Conservation (phyloP, 1,140 invertebrate genomes). For the Trachymyrmex cornetzi region DNA sequence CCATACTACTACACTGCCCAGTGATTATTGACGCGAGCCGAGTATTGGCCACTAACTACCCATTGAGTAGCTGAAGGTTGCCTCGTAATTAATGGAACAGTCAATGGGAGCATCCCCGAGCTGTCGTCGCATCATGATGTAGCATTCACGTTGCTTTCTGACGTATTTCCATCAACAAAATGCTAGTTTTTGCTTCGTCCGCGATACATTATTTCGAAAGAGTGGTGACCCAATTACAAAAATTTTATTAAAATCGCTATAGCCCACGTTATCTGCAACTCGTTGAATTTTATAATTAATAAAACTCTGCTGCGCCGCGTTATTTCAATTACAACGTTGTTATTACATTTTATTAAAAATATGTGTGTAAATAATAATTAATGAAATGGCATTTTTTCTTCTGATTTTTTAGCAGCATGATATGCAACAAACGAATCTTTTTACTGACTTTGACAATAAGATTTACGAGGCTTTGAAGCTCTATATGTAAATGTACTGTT, state of each 20-base stretch:
- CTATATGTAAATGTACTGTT: slow-evolving; percentile 8
- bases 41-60: slow-evolving; percentile 84
- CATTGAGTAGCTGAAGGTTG: slow-evolving; percentile 84
- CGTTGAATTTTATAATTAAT: slow-evolving; percentile 40
- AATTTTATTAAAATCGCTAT: slow-evolving; percentile 32
- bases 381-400: neutral
- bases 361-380: slow-evolving; percentile 21
- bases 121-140: slow-evolving; percentile 33
- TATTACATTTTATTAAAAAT: neutral
- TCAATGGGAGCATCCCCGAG: slow-evolving; percentile 61
- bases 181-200: neutral
- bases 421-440: neutral
- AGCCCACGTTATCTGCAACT: neutral
- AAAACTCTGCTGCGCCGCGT: neutral
- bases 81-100: slow-evolving; percentile 84
- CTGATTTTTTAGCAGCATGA: neutral
- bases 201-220: slow-evolving; percentile 2
- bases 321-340: slow-evolving; percentile 15
- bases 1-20: slow-evolving; percentile 75
- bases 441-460: neutral
- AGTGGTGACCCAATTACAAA: neutral
- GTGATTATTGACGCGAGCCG: slow-evolving; percentile 83
- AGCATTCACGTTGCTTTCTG: slow-evolving; percentile 8
- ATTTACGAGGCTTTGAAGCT: neutral
- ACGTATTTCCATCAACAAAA: neutral